Evolutionary conservation across 1,140 invertebrate species (phyloP), one percentile per base, ranked within the genome.

Genomic region (Fopius arisanus): DNA sequence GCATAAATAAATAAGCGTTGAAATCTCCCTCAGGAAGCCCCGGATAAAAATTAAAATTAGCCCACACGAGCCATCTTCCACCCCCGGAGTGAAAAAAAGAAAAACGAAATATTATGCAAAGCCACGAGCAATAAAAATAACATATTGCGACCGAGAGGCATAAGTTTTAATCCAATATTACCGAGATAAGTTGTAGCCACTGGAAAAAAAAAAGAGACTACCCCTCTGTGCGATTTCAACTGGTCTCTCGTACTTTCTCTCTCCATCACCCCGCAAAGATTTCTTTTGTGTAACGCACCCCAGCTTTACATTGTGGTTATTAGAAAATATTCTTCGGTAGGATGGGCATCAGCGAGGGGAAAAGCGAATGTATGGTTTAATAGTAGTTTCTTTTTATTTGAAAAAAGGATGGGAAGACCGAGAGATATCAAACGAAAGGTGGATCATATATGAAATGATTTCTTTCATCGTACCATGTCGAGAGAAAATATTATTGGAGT

Each of bases 121-220:
- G 84, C 86, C 84, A 83, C 83, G 81, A 86, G 87, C 85, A 88
- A 88, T 88, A 88, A 88, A 87, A 88, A 88, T 88, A 88, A 88
- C 87, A 87, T 88, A 88, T 88, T 88, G 86, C 87, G 79, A 82
- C 77, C 82, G 81, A 80, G 83, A 84, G 81, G 85, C 84, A 85
- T 86, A 87, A 88, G 86, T 88, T 88, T 88, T 88, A 88, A 88
- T 88, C 87, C 86, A 88, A 88, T 87, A 88, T 87, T 84, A 86
- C 85, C 81, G 81, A 87, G 87, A 87, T 87, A 87, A 88, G 84
- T 88, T 84, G 23, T 74, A 69, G 40, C 63, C 66, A 68, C 63
- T 41, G 65, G 10, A 59, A 69, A 75, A 74, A 73, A 70, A 70
- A 66, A 48, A 51, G 16, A 31, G 14, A 59, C 67, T 67, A 67